Evolutionary conservation across 2,113 vertebrate species (phyloP).

Genomic region (Nothoprocta pentlandii): DNA sequence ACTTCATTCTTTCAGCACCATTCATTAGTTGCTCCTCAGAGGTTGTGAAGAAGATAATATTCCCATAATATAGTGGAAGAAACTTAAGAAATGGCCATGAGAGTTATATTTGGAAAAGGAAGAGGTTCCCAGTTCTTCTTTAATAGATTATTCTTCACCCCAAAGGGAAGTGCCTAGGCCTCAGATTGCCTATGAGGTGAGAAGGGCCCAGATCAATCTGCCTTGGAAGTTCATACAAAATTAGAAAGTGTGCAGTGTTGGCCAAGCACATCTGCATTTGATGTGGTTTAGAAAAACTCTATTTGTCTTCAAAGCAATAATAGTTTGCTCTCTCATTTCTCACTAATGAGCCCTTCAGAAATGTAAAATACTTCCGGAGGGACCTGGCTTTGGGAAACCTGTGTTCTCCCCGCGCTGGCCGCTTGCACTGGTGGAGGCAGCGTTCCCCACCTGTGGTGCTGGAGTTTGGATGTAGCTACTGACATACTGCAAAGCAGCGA

Average conservation of each 20-base stretch:
- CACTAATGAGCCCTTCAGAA: neutral
- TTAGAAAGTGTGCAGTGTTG: neutral
- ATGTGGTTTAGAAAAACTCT: neutral
- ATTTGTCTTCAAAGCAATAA: neutral
- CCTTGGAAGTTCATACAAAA: neutral
- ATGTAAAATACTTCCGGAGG: neutral
- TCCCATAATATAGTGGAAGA: neutral
- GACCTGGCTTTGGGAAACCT: neutral
- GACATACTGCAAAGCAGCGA: accelerated
- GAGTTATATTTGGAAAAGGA: neutral
- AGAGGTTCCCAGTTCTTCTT: neutral
- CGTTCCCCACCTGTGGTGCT: accelerated
- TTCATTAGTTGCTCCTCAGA: neutral
- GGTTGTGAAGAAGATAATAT: neutral
- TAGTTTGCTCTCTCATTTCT: neutral
- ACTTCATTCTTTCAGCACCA: neutral
- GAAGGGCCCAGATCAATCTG: neutral
- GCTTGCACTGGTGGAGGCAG: accelerated
- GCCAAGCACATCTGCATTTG: neutral
- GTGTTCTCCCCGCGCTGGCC: neutral
- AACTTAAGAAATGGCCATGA: neutral
- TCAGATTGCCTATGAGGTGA: neutral
- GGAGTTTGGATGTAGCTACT: accelerated
- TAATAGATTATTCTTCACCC: neutral
- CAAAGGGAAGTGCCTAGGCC: neutral